phyloP scores from a whole-genome alignment of 2,888 invertebrate genomes.

The Mystacides longicornis region DNA sequence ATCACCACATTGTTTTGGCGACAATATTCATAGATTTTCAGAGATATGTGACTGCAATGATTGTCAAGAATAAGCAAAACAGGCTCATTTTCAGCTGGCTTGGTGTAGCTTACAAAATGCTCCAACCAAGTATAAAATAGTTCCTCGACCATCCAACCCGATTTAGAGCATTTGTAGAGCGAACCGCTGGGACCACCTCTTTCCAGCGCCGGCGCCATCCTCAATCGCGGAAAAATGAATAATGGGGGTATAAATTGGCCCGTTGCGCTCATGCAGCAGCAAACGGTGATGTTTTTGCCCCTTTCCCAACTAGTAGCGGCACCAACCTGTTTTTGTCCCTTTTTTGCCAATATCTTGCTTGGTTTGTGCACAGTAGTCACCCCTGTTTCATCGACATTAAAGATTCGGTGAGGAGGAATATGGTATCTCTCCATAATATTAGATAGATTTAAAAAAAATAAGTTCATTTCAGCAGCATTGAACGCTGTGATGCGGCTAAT shows the following conservation, averaged over 20 bases:
- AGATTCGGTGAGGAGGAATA: neutral
- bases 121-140: constrained; percentile 4
- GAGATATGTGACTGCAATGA: constrained; percentile 29
- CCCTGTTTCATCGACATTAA: constrained; percentile 28
- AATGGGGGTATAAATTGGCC: constrained; percentile 37
- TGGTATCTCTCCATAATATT: constrained; percentile 10
- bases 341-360: constrained; percentile 33
- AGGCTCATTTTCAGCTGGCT: constrained; percentile 26
- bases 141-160: constrained; percentile 8
- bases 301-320: no score
- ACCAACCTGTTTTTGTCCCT: no score
- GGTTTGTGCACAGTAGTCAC: constrained; percentile 35
- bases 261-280: constrained; percentile 36
- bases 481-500: constrained; percentile 27
- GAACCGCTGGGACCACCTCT: constrained; percentile 35
- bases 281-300: constrained; percentile 34
- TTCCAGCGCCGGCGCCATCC: constrained; percentile 33
- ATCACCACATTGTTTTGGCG: constrained; percentile 25
- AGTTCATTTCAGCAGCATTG: constrained; percentile 26
- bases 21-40: constrained; percentile 26
- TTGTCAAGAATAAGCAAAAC: constrained; percentile 31
- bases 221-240: constrained; percentile 38
- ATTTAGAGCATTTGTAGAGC: constrained; percentile 28
- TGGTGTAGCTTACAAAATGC: constrained; percentile 19
- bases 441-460: constrained; percentile 3